Base-by-base conservation (phyloP, 2,113 vertebrate species). In the Patagioenas fasciata region DNA sequence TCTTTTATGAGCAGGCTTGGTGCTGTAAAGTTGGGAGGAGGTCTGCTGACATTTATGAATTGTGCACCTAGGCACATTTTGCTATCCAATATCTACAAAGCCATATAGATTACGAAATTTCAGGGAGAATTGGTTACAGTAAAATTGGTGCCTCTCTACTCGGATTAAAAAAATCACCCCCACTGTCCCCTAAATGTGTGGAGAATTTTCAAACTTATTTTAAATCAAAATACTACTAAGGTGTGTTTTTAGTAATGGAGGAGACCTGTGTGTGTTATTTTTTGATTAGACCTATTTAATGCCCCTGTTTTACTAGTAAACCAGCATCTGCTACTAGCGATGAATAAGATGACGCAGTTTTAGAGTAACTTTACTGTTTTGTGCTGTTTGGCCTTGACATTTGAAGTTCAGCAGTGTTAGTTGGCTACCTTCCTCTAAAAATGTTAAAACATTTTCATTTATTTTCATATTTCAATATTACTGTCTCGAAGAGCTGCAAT, bases 141-240 rank as follows among this genome's bases (percentile, higher is more conserved):
- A 56, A 83, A 88, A 73, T 48, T 53, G 26, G 4, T 72, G 4
- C 15, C 23, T 64, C 15, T 51, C 34, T 83, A 7, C 32, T 80
- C 9, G 28, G n/a, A 32, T 53, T 14, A 8, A 48, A 44, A 60
- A 4, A 19, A 18, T 28, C 4, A 13, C 8, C 9, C 5, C 11
- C 11, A 9, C 24, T 40, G 3, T 31, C 6, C 6, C 5, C 28
- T 4, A 47, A 32, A 62, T 34, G 3, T 4, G 2, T 53, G 10
- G 5, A 53, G 61, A 78, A 57, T 3, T 66, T 17, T 34, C 51
- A 92, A 64, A 62, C 17, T 66, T 84, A 21, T 11, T 89, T 60
- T 61, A 15, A 72, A 84, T 26, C 20, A 69, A 60, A 88, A 13
- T 34, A 16, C 26, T 70, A 2, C 20, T 64, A 26, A 21, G 56